phyloP scores from a whole-genome alignment of 1,140 invertebrate genomes.

The Alviniconcha marisindica region DNA sequence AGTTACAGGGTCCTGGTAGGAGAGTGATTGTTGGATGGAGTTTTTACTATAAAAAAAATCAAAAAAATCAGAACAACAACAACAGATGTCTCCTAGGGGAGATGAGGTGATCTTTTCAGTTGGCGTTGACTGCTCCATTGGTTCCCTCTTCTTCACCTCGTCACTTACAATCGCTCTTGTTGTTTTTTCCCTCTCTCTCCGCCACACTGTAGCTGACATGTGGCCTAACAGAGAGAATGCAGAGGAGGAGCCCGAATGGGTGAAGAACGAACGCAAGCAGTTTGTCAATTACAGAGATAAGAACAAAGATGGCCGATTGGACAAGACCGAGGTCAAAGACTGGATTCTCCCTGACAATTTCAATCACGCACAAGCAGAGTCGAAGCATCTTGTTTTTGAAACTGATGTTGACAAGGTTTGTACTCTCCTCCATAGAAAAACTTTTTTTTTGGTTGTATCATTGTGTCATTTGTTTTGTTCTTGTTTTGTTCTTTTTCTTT shows the following conservation, averaged over 20 bases:
- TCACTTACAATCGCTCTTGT: no score
- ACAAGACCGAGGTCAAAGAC: constrained; percentile 88
- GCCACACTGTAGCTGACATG: constrained; percentile 66
- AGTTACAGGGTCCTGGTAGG: no score
- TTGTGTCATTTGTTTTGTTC: no score
- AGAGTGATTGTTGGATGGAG: no score
- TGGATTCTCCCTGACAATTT: constrained; percentile 98
- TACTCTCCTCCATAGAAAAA: constrained; percentile 75
- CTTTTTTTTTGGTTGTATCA: no score
- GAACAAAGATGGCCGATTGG: constrained; percentile 92
- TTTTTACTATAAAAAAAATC: no score
- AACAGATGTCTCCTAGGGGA: no score
- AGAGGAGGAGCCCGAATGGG: constrained; percentile 95
- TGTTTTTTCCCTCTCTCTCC: not conserved
- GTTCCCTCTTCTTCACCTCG: not conserved
- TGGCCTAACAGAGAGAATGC: constrained; percentile 73
- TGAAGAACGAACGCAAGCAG: constrained; percentile 94
- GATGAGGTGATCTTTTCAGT: no score
- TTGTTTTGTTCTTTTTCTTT: no score
- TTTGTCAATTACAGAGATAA: constrained; percentile 87
- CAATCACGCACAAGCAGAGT: constrained; percentile 97
- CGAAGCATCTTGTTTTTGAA: constrained; percentile 96
- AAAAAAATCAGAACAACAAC: no score
- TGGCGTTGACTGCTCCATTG: no score
- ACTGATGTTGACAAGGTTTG: constrained; percentile 89